Conservation (phyloP, 1,140 invertebrate genomes). For the Fopius arisanus region DNA sequence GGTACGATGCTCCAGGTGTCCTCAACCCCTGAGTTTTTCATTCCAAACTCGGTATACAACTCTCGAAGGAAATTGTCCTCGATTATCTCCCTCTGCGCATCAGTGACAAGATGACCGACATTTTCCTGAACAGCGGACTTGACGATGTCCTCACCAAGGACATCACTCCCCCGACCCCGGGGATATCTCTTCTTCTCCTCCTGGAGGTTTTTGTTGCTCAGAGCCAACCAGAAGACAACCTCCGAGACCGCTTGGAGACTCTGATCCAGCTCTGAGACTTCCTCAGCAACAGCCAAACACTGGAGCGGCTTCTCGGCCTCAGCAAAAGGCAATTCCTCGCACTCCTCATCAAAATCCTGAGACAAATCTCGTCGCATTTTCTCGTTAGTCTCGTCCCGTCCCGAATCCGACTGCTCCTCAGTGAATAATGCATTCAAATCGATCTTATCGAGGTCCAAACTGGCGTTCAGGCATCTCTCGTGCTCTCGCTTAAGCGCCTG, state of each 20-base stretch:
- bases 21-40: not conserved
- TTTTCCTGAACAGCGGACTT: not conserved
- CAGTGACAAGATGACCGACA: not conserved
- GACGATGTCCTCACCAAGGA: conserved; percentile 20
- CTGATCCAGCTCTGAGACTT: conserved; percentile 14
- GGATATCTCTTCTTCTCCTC: not conserved
- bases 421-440: not conserved
- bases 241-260: conserved; percentile 27
- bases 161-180: not conserved
- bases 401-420: not conserved
- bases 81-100: not conserved
- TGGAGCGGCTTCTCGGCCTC: not conserved
- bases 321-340: not conserved
- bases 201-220: conserved; percentile 11
- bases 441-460: not conserved
- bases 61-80: not conserved
- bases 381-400: not conserved
- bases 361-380: not conserved
- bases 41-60: not conserved
- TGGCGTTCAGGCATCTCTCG: not conserved
- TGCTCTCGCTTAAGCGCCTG: not conserved
- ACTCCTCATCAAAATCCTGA: not conserved
- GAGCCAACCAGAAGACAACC: conserved; percentile 10
- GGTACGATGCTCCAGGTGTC: not conserved
- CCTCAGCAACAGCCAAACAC: not conserved